phyloP scores from a whole-genome alignment of 2,113 vertebrate species.

The Tenrec ecaudatus region DNA sequence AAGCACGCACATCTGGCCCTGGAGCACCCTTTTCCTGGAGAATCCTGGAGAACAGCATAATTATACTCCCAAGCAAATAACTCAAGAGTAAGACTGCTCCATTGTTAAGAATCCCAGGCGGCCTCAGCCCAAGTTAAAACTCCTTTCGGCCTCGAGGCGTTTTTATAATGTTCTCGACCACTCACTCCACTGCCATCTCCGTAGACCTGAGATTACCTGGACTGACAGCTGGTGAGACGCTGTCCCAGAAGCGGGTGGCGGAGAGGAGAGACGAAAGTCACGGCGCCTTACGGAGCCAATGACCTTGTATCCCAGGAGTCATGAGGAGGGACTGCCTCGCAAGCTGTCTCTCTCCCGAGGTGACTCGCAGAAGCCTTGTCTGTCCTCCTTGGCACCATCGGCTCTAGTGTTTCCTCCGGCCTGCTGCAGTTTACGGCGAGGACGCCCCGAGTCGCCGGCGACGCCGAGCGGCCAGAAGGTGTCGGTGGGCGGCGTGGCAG shows the following conservation, averaged over 20 bases:
- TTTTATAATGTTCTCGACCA: background rate
- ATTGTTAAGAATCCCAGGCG: slow-evolving; percentile 42
- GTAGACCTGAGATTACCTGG: slow-evolving; percentile 15
- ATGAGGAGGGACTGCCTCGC: slow-evolving; percentile 49
- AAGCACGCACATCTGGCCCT: slow-evolving; percentile 67
- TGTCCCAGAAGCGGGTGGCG: background rate
- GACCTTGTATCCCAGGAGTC: slow-evolving; percentile 63
- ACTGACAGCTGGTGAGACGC: background rate
- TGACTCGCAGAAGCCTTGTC: background rate
- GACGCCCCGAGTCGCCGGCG: background rate
- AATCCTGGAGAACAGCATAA: slow-evolving; percentile 73
- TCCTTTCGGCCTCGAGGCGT: background rate
- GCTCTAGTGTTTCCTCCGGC: slow-evolving; percentile 51
- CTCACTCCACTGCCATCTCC: background rate
- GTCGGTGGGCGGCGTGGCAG: slow-evolving; percentile 37
- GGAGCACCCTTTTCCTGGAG: slow-evolving; percentile 66
- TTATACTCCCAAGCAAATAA: slow-evolving; percentile 69
- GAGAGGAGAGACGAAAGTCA: background rate
- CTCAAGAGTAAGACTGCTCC: slow-evolving; percentile 15
- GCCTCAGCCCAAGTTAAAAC: slow-evolving; percentile 52
- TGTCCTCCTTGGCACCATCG: background rate
- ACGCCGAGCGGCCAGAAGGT: background rate
- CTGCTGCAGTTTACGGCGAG: background rate
- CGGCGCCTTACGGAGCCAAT: slow-evolving; percentile 1
- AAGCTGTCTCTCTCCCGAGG: slow-evolving; percentile 5